Conservation (phyloP, 2,113 vertebrate species). For the Passer domesticus region DNA sequence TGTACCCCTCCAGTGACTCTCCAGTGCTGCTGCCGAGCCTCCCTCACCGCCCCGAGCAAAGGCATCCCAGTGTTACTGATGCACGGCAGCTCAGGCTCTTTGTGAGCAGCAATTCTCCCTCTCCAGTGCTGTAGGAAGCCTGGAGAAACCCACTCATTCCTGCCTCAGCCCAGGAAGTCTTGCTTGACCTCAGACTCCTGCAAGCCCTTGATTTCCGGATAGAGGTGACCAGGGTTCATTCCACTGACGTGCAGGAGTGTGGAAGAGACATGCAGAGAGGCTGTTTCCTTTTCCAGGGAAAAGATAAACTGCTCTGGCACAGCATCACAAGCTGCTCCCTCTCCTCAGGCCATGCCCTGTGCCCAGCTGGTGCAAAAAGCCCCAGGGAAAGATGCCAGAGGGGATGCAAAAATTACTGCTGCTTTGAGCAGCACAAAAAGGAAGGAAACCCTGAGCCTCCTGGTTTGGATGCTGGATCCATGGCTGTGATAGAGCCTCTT, state of each 20-base stretch:
- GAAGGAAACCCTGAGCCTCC: background rate
- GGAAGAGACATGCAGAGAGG: background rate
- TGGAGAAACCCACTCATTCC: background rate
- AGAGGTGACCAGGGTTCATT: background rate
- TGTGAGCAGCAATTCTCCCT: conserved; percentile 12
- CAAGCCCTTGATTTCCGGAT: background rate
- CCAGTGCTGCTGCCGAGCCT: background rate
- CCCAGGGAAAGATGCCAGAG: background rate
- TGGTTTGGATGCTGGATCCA: background rate
- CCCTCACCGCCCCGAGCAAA: background rate
- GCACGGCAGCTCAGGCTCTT: background rate
- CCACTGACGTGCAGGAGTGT: background rate
- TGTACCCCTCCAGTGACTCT: background rate
- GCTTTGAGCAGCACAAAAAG: background rate
- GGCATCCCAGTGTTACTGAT: background rate
- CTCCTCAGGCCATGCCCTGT: background rate
- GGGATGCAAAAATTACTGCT: background rate
- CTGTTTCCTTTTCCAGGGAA: background rate
- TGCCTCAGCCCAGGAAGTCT: background rate
- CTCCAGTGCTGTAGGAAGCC: background rate
- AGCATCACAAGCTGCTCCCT: background rate
- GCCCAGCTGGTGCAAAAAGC: background rate
- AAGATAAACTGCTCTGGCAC: background rate
- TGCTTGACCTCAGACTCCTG: background rate
- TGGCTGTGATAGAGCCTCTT: background rate